Base-by-base conservation (phyloP, 2,113 vertebrate genomes). In the Periophthalmodon schlosseri region DNA sequence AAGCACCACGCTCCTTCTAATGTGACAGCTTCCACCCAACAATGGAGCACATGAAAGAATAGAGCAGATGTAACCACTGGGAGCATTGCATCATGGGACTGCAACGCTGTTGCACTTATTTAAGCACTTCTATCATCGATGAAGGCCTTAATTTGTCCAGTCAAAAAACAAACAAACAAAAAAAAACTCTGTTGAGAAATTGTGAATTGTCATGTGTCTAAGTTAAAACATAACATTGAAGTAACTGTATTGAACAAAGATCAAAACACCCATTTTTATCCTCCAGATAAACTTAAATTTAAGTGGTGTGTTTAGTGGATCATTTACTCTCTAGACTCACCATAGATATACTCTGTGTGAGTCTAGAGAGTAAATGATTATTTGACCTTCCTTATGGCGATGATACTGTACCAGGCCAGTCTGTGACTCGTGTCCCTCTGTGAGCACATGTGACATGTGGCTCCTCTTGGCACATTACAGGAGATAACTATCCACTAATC, bases 31-130 rank as follows among this genome's bases (percentile, higher is more conserved):
- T 93, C 95, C 92, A 93, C 95, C 96, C 96, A 97, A 97, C 96
- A 95, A 96, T 96, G 94, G 90, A 95, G 94, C 93, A 96, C 95
- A 96, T 96, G 96, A 97, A 97, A 97, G 96, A 95, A 95, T 91
- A 91, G 95, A 96, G 96, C 96, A 98, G 96, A 98, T 99, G 96
- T 95, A 96, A 95, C 96, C 95, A 95, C 95, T 95, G 96, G 95
- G 94, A 96, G 95, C 88, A 46, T 93, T 95, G 97, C 97, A 98
- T 97, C 96, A 95, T 94, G 97, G 96, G 96, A 97, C 91, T 89
- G 90, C 90, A 94, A 94, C 94, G 95, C 92, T 88, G 87, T 91
- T 89, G 78, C 87, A 91, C 87, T 91, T 89, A 88, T 82, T 82
- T 84, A 92, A 92, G 87, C 78, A 75, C 84, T 88, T 89, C 88